Conservation (phyloP, 2,113 vertebrate genomes). For the Caracal caracal region DNA sequence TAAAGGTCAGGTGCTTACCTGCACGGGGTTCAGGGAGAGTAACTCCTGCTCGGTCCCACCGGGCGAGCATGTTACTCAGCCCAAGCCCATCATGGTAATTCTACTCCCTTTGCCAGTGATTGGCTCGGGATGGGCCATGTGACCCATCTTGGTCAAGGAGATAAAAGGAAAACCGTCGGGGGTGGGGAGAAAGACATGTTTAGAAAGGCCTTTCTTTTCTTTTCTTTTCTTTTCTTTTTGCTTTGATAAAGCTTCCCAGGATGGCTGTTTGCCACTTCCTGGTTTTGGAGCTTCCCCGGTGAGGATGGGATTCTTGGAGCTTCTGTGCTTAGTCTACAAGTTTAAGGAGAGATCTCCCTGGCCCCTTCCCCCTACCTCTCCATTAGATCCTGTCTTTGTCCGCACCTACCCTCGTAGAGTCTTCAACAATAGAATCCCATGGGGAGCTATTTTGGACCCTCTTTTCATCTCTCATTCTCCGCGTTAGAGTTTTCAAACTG, state of each 20-base stretch:
- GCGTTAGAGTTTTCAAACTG: not conserved
- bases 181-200: not conserved
- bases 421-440: not conserved
- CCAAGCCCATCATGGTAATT: not conserved
- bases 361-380: not conserved
- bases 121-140: not conserved
- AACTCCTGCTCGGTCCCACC: not conserved
- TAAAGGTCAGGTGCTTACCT: not conserved
- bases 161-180: not conserved
- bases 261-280: not conserved
- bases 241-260: fast-evolving
- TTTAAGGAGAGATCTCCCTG: not conserved
- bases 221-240: not conserved
- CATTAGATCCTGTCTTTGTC: not conserved
- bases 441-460: not conserved
- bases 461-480: not conserved
- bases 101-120: not conserved
- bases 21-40: not conserved
- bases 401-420: not conserved
- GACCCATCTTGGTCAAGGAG: not conserved
- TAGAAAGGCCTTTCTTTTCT: not conserved
- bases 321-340: not conserved
- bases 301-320: not conserved
- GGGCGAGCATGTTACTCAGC: not conserved
- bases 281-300: not conserved